Evolutionary conservation across 2,113 vertebrate species (phyloP), one percentile per base, ranked within the genome.

Genomic region (Garra rufa): DNA sequence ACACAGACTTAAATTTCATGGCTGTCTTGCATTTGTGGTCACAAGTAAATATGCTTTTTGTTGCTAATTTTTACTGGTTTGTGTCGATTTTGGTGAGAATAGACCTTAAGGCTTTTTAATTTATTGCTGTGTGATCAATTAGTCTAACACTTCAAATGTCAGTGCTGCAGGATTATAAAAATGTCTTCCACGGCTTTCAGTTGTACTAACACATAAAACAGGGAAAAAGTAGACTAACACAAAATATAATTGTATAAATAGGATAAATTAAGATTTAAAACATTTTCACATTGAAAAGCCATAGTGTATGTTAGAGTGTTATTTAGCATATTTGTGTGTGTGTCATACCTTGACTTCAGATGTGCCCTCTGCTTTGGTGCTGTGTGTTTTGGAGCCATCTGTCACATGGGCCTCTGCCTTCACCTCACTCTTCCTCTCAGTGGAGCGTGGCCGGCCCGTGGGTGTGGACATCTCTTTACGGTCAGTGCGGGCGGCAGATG

Each of bases 261-360:
- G n/a, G n/a, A 48, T 24, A 48, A 30, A 15, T 6, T 48, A 28
- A 26, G 14, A 48, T 71, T 71, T 44, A 6, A 11, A 70, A 44
- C 24, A 11, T 3, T 43, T 73, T 15, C 11, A 55, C 34, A 38
- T 21, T 34, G 9, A 52, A 5, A 70, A 70, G 19, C 1, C 4
- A 41, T 46, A 15, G 11, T 24, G 24, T 17, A 71, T 15, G 34
- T 34, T 34, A 3, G 34, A 34, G 34, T n/a, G 52, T 57, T 57
- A 9, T 57, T 57, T n/a, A n/a, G 52, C 50, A 76, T 11, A n/a
- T 76, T 10, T 43, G 11, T 50, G 9, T 82, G 43, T 67, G 55
- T 50, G 46, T 63, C 2, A 34, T 95, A 99, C 97, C 97, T 96
- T 96, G 69, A 94, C 91, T 0, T 92, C 92, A 48, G 95, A 93